Evolutionary conservation across 2,888 invertebrate species (phyloP), one percentile per base, ranked within the genome.

Genomic region (Scelioninae gen. 1): DNA sequence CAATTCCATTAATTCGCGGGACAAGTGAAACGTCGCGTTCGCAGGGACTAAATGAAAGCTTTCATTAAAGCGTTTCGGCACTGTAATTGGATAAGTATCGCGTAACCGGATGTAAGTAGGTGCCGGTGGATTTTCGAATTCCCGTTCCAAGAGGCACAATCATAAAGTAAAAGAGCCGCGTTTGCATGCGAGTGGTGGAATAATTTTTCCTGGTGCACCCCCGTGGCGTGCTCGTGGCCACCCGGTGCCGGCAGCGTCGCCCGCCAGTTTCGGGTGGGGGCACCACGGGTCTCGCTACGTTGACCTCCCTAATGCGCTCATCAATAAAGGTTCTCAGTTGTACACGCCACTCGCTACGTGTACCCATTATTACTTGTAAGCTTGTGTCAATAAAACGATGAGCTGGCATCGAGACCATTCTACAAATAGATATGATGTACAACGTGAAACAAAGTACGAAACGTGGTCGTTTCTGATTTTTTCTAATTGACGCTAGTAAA

Each of bases 161-260:
- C 65, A 51, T 71, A 63, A 62, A 62, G 63, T 45, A 31, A 15
- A 13, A 45, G n/a, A n/a, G n/a, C 62, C 47, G 72, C 75, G 83
- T 84, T 81, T 82, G 86, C 84, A 80, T 66, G 85, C 76, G 83
- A 86, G 77, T 84, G 83, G 76, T 85, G 84, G 85, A 89, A 89
- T 89, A 87, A 91, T 90, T 89, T 90, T 90, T 87, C 86, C 86
- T 13, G 83, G 83, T 84, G 88, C 89, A 82, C 90, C 91, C 91
- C 90, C 88, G 88, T 89, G 90, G 89, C 86, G 89, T 87, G 87
- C 89, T 89, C 88, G 89, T 89, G 89, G 88, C 90, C 90, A 89
- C 89, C 88, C 89, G 89, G 88, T 88, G 88, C 87, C 89, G 76
- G 79, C 88, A 87, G 88, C 87, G 88, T 86, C 87, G 88, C 68